phyloP scores from a whole-genome alignment of 2,113 vertebrate genomes.

The Tympanuchus pallidicinctus region DNA sequence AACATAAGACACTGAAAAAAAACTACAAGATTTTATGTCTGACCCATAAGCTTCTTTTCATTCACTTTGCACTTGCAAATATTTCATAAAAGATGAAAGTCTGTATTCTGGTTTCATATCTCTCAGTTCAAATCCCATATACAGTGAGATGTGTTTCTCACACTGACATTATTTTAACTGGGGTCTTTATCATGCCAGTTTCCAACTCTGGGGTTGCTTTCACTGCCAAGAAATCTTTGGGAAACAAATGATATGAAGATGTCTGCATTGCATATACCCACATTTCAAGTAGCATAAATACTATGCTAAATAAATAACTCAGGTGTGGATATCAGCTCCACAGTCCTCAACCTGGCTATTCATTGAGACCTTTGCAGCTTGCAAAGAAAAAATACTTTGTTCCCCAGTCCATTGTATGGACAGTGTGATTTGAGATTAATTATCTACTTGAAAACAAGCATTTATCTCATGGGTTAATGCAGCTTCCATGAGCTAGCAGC shows the following conservation, averaged over 20 bases:
- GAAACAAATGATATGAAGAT: background rate
- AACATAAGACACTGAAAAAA: background rate
- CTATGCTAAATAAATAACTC: rapidly evolving
- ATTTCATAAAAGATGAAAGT: background rate
- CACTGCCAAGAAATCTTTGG: background rate
- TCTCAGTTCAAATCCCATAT: background rate
- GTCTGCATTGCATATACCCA: background rate
- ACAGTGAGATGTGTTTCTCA: background rate
- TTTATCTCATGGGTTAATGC: background rate
- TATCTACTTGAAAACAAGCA: background rate
- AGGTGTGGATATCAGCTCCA: background rate
- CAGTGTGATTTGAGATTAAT: background rate
- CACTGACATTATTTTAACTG: background rate
- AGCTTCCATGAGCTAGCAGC: background rate
- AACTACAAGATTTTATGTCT: background rate
- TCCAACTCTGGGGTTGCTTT: background rate
- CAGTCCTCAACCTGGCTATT: rapidly evolving
- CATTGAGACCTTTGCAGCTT: background rate
- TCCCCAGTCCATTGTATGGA: background rate
- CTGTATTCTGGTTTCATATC: background rate
- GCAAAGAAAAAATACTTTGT: background rate
- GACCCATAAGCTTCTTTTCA: background rate
- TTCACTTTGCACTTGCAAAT: background rate
- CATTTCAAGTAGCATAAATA: background rate
- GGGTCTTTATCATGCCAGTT: background rate